These are phyloP conservation scores for Laspeyria flexula DNA, from an alignment of 2,888 invertebrate genomes.

Conservation along the genomic window DNA sequence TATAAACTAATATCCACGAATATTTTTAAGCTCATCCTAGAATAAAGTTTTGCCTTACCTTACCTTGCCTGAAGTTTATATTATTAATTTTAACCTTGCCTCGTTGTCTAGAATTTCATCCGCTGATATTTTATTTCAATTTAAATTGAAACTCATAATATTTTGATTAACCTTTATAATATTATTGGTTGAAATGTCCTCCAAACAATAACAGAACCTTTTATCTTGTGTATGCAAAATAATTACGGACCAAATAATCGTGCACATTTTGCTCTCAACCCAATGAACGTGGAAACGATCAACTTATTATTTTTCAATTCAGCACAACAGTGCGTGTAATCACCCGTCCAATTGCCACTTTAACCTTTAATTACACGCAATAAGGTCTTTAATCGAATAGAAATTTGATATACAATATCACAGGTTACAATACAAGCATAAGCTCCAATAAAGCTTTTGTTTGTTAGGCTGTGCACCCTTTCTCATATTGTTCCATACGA, in stretches of 20 bases:
- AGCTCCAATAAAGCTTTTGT: slow-evolving; percentile 65
- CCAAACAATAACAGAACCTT: slow-evolving; percentile 26
- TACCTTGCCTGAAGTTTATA: too few species aligned
- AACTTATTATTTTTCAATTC: slow-evolving; percentile 55
- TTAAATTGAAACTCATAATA: too few species aligned
- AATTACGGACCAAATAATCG: slow-evolving; percentile 35
- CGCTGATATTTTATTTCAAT: too few species aligned
- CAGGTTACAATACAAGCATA: slow-evolving; percentile 41
- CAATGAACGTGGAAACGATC: slow-evolving; percentile 44
- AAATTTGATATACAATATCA: slow-evolving; percentile 26
- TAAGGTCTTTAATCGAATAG: slow-evolving; percentile 35
- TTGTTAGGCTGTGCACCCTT: slow-evolving; percentile 70
- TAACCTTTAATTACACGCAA: slow-evolving; percentile 26
- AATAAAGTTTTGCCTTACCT: too few species aligned
- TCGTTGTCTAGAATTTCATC: too few species aligned
- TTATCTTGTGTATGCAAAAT: slow-evolving; percentile 36
- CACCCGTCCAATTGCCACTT: slow-evolving; percentile 21
- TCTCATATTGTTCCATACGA: slow-evolving; percentile 79
- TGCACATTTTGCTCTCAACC: slow-evolving; percentile 33
- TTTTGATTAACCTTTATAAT: background rate
- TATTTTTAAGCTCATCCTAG: too few species aligned
- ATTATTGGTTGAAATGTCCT: slow-evolving; percentile 1
- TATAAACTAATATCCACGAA: too few species aligned
- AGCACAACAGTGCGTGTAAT: slow-evolving; percentile 45
- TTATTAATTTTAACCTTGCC: too few species aligned